Conservation (phyloP, 1,140 invertebrate species). For the Lasaia peninsularis region DNA sequence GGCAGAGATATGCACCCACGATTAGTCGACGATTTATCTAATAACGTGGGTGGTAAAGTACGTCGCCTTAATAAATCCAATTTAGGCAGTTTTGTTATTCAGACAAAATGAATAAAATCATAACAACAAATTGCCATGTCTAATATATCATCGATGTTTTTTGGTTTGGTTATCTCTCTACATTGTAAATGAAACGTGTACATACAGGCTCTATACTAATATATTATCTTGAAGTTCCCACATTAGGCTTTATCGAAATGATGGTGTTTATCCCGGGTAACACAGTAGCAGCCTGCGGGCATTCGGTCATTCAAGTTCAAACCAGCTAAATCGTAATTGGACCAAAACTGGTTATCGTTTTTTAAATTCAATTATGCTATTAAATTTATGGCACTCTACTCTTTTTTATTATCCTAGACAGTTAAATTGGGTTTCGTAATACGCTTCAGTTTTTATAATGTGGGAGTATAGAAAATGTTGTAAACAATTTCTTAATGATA, state of each 20-base stretch:
- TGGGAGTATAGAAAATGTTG: not conserved
- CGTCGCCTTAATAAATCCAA: no score
- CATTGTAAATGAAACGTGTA: no score
- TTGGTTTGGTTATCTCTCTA: no score
- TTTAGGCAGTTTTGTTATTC: no score
- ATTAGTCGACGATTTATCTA: no score
- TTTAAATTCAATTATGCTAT: conserved; percentile 13
- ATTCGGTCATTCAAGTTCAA: conserved; percentile 8
- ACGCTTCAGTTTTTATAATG: not conserved
- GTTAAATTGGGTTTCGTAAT: no score
- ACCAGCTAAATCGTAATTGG: conserved; percentile 4
- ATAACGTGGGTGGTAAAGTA: no score
- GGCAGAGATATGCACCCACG: no score
- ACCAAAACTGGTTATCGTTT: conserved; percentile 18
- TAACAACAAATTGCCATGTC: no score
- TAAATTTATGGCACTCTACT: conserved; percentile 1
- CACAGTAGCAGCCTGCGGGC: conserved; percentile 36
- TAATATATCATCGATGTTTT: no score
- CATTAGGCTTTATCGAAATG: conserved; percentile 25
- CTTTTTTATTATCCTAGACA: conserved; percentile 1
- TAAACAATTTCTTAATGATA: no score
- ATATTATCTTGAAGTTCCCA: not conserved
- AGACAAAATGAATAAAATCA: no score
- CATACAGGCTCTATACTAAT: not conserved
- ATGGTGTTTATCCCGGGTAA: conserved; percentile 34